These are phyloP conservation scores for Otocyon megalotis DNA, from an alignment of 2,113 vertebrate species.

Conservation along the genomic window DNA sequence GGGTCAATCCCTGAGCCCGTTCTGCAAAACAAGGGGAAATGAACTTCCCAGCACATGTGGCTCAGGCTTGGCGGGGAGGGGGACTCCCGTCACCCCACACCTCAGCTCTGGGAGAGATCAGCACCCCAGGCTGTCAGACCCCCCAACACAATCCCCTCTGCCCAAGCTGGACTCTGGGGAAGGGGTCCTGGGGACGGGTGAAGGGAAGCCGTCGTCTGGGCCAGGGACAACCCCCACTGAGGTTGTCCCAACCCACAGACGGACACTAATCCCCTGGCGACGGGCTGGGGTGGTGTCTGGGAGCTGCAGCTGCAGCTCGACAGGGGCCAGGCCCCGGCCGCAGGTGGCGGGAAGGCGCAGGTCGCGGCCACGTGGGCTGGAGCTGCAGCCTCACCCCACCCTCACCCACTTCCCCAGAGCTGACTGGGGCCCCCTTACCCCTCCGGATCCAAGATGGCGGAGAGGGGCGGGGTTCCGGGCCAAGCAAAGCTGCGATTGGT, in stretches of 20 bases:
- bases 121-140: constrained; percentile 49
- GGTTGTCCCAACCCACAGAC: constrained; percentile 77
- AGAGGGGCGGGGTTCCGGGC: neutral
- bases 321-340: constrained; percentile 65
- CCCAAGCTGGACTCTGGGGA: neutral
- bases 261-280: constrained; percentile 83
- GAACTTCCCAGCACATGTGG: constrained; percentile 85
- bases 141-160: constrained; percentile 41
- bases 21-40: constrained; percentile 84
- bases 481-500: constrained; percentile 59
- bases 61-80: constrained; percentile 67
- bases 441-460: constrained; percentile 67
- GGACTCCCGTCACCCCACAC: constrained; percentile 64
- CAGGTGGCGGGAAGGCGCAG: constrained; percentile 71
- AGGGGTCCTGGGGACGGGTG: constrained; percentile 22
- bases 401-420: neutral
- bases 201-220: constrained; percentile 57
- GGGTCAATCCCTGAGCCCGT: constrained; percentile 81
- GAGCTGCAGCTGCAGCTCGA: constrained; percentile 79
- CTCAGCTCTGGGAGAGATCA: constrained; percentile 67
- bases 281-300: constrained; percentile 79
- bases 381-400: neutral
- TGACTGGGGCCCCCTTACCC: constrained; percentile 24
- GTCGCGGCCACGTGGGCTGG: constrained; percentile 52
- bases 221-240: constrained; percentile 75